Evolutionary conservation across 2,113 vertebrate genomes (phyloP), one percentile per base, ranked within the genome.

Genomic region (Petromus typicus): DNA sequence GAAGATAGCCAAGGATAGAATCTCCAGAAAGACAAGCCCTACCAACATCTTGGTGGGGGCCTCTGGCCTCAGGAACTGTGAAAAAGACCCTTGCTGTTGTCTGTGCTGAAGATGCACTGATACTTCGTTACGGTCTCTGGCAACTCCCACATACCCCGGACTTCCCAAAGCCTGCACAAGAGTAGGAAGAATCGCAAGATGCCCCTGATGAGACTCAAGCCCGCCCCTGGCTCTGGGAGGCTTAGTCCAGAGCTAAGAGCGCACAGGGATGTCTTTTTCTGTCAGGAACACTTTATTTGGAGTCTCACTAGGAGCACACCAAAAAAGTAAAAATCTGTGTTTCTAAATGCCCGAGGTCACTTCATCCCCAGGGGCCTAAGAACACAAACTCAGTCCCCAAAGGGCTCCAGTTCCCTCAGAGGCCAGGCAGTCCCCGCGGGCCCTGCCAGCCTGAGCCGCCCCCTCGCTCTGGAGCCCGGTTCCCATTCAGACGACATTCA

Each of bases 331-430:
- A 14, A 0, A 69, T 9, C 87, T 27, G 43, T 85, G 73, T 76
- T 94, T 95, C 87, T 64, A 92, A 96, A n/a, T 94, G 64, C 51
- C 64, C 57, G n/a, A 54, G 93, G 94, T 97, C 96, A 96, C 86
- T 3, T 67, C 7, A 84, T 89, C 89, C 95, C 86, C 80, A 66
- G 96, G 91, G 86, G 75, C 89, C 95, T 94, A 80, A 84, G 93
- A 97, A 93, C 75, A 9, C 67, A 94, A 95, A 96, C 96, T 95
- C 90, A 48, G 17, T 95, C 85, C 96, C 96, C 96, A 96, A 34
- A 93, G 90, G 85, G 25, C 30, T 91, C 67, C 5, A 6, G 51
- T 34, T 91, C 51, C 63, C 93, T 93, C 48, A 0, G 45, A 97
- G 86, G 54, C 67, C 51, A 2, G 14, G 83, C 92, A 45, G 67